Conservation (phyloP, 2,888 invertebrate genomes). For the Melikaiella ostensackeni region DNA sequence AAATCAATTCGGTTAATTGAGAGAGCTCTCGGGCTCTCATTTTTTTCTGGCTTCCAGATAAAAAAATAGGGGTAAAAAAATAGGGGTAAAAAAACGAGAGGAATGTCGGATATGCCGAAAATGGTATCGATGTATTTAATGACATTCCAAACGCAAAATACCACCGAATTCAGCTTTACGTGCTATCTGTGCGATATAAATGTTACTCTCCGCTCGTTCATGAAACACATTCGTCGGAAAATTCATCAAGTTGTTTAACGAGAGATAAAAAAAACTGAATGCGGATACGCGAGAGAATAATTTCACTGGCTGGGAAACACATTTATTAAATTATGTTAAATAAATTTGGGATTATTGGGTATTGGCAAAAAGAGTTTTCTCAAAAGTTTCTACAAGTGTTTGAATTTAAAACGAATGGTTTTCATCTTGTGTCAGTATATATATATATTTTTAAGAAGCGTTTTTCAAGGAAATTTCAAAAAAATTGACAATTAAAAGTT, state of each 20-base stretch:
- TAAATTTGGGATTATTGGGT: not conserved
- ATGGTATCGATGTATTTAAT: slow-evolving; percentile 67
- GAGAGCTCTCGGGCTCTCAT: slow-evolving; percentile 60
- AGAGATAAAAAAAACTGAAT: too few relatives aligned
- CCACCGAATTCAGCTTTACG: not conserved
- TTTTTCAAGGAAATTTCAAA: too few relatives aligned
- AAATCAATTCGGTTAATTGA: slow-evolving; percentile 73
- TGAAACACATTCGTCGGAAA: slow-evolving; percentile 16
- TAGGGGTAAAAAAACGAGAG: slow-evolving; percentile 46
- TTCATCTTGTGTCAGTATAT: too few relatives aligned
- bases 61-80: not conserved
- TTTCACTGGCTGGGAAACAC: not conserved
- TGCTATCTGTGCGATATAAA: slow-evolving; percentile 24
- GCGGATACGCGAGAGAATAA: not conserved
- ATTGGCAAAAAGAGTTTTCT: not conserved
- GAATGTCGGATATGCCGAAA: slow-evolving; percentile 66
- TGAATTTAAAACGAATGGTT: not conserved
- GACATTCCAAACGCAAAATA: slow-evolving; percentile 60
- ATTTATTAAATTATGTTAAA: not conserved
- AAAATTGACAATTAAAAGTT: too few relatives aligned
- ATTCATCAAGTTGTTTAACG: slow-evolving; percentile 12
- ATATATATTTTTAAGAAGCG: too few relatives aligned
- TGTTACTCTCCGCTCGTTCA: not conserved
- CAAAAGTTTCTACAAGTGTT: not conserved
- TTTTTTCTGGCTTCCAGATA: slow-evolving; percentile 28